Conservation (phyloP, 2,113 vertebrate genomes). For the Lampris incognitus region DNA sequence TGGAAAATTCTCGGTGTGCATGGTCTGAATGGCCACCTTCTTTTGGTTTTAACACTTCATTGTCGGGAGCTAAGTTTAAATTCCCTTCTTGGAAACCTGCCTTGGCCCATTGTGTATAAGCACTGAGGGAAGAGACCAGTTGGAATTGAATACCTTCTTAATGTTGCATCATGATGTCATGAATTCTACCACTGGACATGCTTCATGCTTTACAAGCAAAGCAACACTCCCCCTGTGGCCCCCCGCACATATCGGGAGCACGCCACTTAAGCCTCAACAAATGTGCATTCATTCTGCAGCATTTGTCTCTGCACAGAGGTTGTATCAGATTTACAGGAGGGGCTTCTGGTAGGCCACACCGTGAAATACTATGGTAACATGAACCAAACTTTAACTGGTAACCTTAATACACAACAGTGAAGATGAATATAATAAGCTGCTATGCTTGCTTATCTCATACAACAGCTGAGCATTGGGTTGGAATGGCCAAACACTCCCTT, state of each 20-base stretch:
- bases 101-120: conserved; percentile 10
- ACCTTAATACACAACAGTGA: neutral
- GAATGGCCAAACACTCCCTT: neutral
- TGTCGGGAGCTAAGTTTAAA: neutral
- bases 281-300: conserved; percentile 36
- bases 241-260: neutral
- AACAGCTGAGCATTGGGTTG: conserved; percentile 41
- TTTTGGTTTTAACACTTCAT: conserved; percentile 5
- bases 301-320: conserved; percentile 40
- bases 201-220: conserved; percentile 17
- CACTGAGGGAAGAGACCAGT: neutral
- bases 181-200: conserved; percentile 33
- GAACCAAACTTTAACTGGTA: neutral
- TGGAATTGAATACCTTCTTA: conserved; percentile 22
- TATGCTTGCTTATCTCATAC: neutral
- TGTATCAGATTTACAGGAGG: too few relatives aligned
- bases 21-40: neutral
- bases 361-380: neutral
- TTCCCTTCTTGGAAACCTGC: neutral
- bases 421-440: neutral
- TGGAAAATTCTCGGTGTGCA: conserved; percentile 5
- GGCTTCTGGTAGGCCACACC: too few relatives aligned
- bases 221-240: neutral
- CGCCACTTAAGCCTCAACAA: conserved; percentile 37
- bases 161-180: conserved; percentile 38